Conservation (phyloP, 2,113 vertebrate species). For the Bostrychus sinensis region DNA sequence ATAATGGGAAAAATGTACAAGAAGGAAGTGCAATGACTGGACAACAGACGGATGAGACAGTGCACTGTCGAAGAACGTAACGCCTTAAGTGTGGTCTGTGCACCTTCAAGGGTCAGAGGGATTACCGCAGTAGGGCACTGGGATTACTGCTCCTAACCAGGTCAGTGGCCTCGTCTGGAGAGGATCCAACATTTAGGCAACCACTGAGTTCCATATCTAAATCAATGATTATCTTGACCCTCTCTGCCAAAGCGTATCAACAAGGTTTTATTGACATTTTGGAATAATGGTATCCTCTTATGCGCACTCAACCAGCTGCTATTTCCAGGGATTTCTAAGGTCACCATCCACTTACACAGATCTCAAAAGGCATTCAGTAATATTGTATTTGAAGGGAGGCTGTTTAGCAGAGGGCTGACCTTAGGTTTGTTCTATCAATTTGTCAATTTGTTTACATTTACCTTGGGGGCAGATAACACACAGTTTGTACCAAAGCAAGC, state of each 20-base stretch:
- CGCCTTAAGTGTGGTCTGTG: conserved; percentile 24
- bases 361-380: conserved; percentile 33
- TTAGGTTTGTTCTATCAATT: conserved; percentile 38
- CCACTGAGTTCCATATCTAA: conserved; percentile 38
- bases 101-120: conserved; percentile 63
- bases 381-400: conserved; percentile 60
- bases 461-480: neutral
- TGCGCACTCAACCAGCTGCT: conserved; percentile 20
- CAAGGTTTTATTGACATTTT: conserved; percentile 31
- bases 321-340: conserved; percentile 56
- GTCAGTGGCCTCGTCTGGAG: conserved; percentile 63
- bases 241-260: conserved; percentile 4
- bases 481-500: neutral
- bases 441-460: conserved; percentile 30
- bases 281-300: conserved; percentile 19
- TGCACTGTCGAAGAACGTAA: conserved; percentile 38
- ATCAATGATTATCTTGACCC: conserved; percentile 2
- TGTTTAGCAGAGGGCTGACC: conserved; percentile 50
- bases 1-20: too few relatives aligned
- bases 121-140: conserved; percentile 61
- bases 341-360: conserved; percentile 52
- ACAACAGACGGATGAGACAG: conserved; percentile 37
- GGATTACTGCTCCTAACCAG: conserved; percentile 77
- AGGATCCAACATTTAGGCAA: conserved; percentile 41
- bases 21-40: too few relatives aligned